Conservation (phyloP, 2,888 invertebrate genomes). For the Apodemia hepburni region DNA sequence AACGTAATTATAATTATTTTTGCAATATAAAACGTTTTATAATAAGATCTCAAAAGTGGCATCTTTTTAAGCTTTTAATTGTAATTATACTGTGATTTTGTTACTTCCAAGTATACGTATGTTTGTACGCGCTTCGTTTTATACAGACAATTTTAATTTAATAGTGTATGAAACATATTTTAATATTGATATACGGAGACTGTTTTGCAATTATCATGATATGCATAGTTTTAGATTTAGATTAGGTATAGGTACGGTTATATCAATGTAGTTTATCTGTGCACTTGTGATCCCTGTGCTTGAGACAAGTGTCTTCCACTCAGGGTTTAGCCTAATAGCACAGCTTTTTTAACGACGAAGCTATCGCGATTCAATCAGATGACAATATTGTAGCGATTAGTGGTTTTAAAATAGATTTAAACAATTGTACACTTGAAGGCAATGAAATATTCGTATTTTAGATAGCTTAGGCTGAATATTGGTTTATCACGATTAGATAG, state of each 20-base stretch:
- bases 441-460: conserved; percentile 40
- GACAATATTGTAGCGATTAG: conserved; percentile 60
- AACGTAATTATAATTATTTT: conserved; percentile 55
- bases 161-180: conserved; percentile 26
- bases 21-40: conserved; percentile 65
- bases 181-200: conserved; percentile 34
- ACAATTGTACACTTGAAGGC: conserved; percentile 42
- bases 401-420: conserved; percentile 33
- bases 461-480: conserved; percentile 28
- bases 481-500: conserved; percentile 32
- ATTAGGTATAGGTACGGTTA: conserved; percentile 21
- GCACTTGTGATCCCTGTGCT: conserved; percentile 14
- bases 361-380: conserved; percentile 46
- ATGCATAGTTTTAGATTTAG: conserved; percentile 26
- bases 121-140: conserved; percentile 38
- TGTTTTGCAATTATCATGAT: conserved; percentile 29
- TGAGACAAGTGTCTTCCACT: conserved; percentile 22
- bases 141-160: conserved; percentile 38
- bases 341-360: conserved; percentile 39
- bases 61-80: conserved; percentile 41
- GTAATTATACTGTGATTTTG: conserved; percentile 69
- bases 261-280: conserved; percentile 21
- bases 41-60: conserved; percentile 56
- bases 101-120: conserved; percentile 39
- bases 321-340: conserved; percentile 35